Conservation (phyloP, 2,113 vertebrate genomes). For the Cheirogaleus medius region DNA sequence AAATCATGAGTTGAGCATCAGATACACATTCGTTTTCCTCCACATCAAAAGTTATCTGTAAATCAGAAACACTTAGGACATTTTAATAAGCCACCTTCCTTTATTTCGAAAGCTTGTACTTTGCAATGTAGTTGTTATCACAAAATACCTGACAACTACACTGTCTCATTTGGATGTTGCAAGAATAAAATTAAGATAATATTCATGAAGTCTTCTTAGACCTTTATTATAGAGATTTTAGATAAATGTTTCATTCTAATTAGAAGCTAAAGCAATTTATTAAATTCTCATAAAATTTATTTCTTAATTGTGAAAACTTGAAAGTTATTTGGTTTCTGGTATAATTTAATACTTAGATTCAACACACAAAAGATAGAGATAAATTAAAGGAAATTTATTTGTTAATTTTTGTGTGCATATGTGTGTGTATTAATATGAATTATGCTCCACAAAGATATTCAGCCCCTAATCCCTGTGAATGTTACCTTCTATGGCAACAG, state of each 20-base stretch:
- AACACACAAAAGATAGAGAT: background rate
- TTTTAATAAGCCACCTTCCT: slow-evolving; percentile 25
- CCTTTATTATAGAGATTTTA: slow-evolving; percentile 32
- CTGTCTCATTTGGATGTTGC: background rate
- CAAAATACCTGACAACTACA: background rate
- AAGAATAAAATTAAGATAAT: slow-evolving; percentile 68
- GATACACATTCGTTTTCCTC: background rate
- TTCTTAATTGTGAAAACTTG: slow-evolving; percentile 38
- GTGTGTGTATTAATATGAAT: background rate
- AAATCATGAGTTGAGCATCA: background rate
- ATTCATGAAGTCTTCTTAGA: slow-evolving; percentile 45
- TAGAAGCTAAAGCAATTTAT: background rate
- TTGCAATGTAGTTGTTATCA: slow-evolving; percentile 22
- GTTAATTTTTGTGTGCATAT: background rate
- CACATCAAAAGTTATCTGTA: background rate
- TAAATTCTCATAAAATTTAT: background rate
- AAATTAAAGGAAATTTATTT: background rate
- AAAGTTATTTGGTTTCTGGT: slow-evolving; percentile 16
- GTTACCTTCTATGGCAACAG: background rate
- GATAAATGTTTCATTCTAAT: slow-evolving; percentile 37
- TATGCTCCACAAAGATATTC: background rate
- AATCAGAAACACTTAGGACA: background rate
- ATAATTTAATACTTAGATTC: background rate
- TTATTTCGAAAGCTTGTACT: slow-evolving; percentile 42
- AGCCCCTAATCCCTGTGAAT: background rate